Evolutionary conservation across 2,113 vertebrate genomes (phyloP).

Genomic region (Herpailurus yagouaroundi): DNA sequence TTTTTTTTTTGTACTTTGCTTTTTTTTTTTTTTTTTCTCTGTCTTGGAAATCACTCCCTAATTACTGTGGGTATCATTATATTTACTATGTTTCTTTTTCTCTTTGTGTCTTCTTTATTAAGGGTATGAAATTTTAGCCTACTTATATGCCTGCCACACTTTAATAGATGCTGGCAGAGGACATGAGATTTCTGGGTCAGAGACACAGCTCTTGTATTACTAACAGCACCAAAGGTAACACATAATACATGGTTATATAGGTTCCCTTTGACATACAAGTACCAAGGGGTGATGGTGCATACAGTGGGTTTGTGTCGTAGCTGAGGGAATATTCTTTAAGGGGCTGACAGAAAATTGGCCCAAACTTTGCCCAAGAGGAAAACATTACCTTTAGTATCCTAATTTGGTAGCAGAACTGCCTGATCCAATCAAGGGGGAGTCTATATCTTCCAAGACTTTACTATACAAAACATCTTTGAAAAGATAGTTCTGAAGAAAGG

Average conservation of each 20-base stretch:
- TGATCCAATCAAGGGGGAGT: not conserved
- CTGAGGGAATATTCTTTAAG: not conserved
- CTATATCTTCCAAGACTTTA: not conserved
- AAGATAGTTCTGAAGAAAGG: not conserved
- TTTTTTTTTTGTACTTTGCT: not conserved
- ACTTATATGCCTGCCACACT: not conserved
- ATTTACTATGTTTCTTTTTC: not conserved
- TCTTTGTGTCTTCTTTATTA: constrained; percentile 15
- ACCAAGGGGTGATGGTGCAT: not conserved
- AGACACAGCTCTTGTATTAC: not conserved
- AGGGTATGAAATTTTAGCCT: not conserved
- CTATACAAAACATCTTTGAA: not conserved
- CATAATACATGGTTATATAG: not conserved
- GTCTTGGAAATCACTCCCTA: not conserved
- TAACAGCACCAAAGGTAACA: not conserved
- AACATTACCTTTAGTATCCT: not conserved
- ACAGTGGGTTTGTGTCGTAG: not conserved
- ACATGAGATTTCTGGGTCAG: not conserved
- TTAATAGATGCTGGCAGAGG: not conserved
- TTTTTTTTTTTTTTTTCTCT: not conserved
- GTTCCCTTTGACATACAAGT: not conserved
- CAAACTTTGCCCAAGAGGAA: not conserved
- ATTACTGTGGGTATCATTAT: not conserved
- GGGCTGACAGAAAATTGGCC: not conserved
- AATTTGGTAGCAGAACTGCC: not conserved